Evolutionary conservation across 1,140 invertebrate genomes (phyloP), one percentile per base, ranked within the genome.

Genomic region (Drosophila tani): DNA sequence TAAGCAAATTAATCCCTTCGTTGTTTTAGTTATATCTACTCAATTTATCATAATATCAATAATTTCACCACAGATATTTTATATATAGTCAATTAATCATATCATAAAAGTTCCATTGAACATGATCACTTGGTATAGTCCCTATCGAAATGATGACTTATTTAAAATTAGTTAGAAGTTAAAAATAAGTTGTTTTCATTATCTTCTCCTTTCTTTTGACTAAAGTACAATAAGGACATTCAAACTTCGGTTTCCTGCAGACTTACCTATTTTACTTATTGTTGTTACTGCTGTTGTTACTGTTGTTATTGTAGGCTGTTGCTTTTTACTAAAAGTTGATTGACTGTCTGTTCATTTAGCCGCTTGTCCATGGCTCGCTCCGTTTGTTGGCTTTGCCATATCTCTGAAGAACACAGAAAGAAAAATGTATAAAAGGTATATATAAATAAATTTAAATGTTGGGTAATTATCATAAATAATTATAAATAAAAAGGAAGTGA

Each of bases 261-360:
- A 7, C 32, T 21, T 55, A 55, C 19, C 19, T 58, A 58, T 15
- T 58, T 24, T 58, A 27, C 15, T 17, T 58, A 58, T 65, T 65
- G 80, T 56, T 62, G 66, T 76, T 58, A 58, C 67, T 71, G 46
- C n/a, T 15, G 40, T 24, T 11, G 78, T 51, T 59, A 68, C 41
- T 35, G 56, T 58, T 63, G 50, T n/a, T 47, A 63, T 53, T 60
- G 71, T 73, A 57, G 82, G 82, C 57, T 79, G 83, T 77, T 75
- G 70, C 75, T 79, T 73, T 88, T 88, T 76, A 73, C 79, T 84
- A 81, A 90, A 85, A 90, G 85, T 90, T 90, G 85, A 90, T 90
- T 88, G 85, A 88, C 85, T 88, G 85, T 87, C 83, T 88, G 83
- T 84, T 88, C 83, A 88, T 88, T 87, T 87, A 87, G 83, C 81